These are phyloP conservation scores for Rhogogaster chlorosoma DNA, from an alignment of 2,888 invertebrate species.

Conservation along the genomic window DNA sequence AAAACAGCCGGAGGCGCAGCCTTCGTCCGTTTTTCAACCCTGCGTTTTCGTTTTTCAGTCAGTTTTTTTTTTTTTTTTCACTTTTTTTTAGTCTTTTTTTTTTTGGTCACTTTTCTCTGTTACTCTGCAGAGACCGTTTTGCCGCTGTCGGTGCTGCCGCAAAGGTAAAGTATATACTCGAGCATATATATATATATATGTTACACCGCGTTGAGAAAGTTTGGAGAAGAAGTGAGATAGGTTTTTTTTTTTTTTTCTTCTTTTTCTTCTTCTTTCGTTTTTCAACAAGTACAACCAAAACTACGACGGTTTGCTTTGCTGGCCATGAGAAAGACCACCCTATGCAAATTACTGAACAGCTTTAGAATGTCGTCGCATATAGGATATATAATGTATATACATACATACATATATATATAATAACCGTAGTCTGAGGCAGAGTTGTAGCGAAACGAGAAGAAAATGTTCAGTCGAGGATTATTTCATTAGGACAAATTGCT, in stretches of 20 bases:
- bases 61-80: background rate
- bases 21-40: too few relatives aligned
- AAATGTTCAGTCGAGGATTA: background rate
- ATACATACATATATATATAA: background rate
- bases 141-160: background rate
- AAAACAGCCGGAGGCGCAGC: too few relatives aligned
- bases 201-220: background rate
- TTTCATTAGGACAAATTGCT: background rate
- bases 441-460: background rate
- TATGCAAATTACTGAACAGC: background rate
- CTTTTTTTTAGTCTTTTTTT: background rate
- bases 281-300: slow-evolving; percentile 24
- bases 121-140: background rate
- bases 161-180: background rate
- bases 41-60: too few relatives aligned
- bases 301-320: slow-evolving; percentile 29
- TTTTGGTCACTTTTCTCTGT: background rate
- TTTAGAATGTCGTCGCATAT: too few relatives aligned
- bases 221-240: slow-evolving; percentile 8
- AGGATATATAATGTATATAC: too few relatives aligned
- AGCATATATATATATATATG: background rate
- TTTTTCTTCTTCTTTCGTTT: background rate
- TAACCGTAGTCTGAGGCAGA: background rate
- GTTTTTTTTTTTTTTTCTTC: background rate
- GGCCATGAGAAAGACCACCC: background rate